Conservation (phyloP, 2,113 vertebrate genomes). For the Naja naja region DNA sequence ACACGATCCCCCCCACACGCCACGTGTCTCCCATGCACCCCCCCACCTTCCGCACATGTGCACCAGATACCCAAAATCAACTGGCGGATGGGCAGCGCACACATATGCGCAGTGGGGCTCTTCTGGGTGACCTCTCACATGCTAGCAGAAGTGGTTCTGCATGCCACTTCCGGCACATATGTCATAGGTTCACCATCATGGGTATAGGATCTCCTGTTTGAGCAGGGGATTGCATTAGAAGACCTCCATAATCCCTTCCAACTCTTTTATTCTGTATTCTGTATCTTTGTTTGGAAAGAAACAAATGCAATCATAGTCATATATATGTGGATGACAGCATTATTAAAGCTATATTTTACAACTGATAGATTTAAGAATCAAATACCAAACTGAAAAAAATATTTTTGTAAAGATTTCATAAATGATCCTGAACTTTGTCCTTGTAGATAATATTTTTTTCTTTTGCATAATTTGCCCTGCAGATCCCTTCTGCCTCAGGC, state of each 20-base stretch:
- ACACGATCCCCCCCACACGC: too few relatives aligned
- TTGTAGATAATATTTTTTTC: background rate
- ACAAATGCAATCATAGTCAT: background rate
- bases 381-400: background rate
- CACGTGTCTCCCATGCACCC: too few relatives aligned
- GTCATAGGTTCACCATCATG: too few relatives aligned
- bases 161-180: too few relatives aligned
- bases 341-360: background rate
- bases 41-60: too few relatives aligned
- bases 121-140: too few relatives aligned
- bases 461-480: background rate
- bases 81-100: too few relatives aligned
- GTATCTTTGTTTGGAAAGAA: background rate
- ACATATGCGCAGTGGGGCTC: too few relatives aligned
- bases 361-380: background rate
- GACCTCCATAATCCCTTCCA: background rate
- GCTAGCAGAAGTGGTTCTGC: too few relatives aligned
- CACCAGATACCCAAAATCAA: too few relatives aligned
- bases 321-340: background rate
- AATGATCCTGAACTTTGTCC: background rate
- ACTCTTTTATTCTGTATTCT: background rate
- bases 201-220: background rate
- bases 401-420: background rate
- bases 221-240: background rate
- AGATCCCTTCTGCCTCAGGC: too few relatives aligned